Conservation (phyloP, 1,140 invertebrate species). For the Habropoda laboriosa region DNA sequence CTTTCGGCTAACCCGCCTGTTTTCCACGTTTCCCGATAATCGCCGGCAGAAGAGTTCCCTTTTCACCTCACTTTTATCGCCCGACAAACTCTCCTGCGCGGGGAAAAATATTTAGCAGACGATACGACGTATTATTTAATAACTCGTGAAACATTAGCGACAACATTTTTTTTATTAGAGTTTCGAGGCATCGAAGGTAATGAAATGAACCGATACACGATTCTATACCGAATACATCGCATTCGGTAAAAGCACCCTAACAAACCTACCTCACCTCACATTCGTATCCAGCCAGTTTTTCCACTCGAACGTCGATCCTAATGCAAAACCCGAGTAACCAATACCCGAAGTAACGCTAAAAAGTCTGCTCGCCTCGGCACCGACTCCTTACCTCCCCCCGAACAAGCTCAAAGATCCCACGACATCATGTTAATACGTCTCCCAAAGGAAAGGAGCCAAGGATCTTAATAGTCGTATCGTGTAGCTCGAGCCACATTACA, state of each 20-base stretch:
- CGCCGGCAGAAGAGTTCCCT: not conserved
- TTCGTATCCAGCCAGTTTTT: no score
- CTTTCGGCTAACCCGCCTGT: not conserved
- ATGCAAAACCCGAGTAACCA: not conserved
- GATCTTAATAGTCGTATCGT: slow-evolving; percentile 33
- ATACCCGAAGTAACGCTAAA: not conserved
- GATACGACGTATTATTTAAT: no score
- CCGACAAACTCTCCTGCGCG: not conserved
- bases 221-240: no score
- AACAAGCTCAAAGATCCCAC: slow-evolving; percentile 15
- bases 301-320: no score
- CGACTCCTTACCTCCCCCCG: not conserved
- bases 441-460: not conserved
- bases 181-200: no score
- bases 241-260: no score
- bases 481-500: slow-evolving; percentile 14
- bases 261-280: no score
- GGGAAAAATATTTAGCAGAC: no score
- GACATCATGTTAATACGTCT: slow-evolving; percentile 7
- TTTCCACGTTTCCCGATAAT: not conserved
- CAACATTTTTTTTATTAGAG: no score
- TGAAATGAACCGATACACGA: no score
- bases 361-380: not conserved
- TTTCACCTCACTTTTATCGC: not conserved
- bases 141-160: no score